Base-by-base conservation (phyloP, 2,888 invertebrate genomes). In the Tenthredo livida region DNA sequence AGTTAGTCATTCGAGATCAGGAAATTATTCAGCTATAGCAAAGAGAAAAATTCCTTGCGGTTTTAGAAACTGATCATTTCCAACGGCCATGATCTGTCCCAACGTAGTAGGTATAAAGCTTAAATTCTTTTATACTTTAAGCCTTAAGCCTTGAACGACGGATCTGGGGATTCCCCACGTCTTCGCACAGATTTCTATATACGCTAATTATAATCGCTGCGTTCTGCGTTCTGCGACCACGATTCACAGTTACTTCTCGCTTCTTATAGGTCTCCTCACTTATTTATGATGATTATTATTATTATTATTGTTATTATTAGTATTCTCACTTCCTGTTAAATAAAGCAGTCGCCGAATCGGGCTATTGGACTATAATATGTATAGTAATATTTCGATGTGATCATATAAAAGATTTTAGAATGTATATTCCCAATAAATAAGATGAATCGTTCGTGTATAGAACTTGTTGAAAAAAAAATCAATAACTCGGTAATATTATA, bases 71-170 rank as follows among this genome's bases (percentile, higher is more conserved):
- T n/a, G n/a, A 7, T 75, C 43, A n/a, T 5, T 43, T 47, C 2
- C 43, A 75, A 72, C n/a, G 70, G 9, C 47, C 75, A 75, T 75
- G 75, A 75, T 75, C 47, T 75, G 43, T 75, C 75, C 25, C 75
- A 75, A 75, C 43, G 37, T 73, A 29, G n/a, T 72, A 37, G 5
- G n/a, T 10, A 72, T 21, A 29, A 43, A 3, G 47, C 47, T 47
- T 15, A 47, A 47, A 47, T 12, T 58, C 58, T 6, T 21, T 58
- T 3, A n/a, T 21, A 12, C 25, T 61, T 61, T 10, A 61, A 61
- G 61, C 61, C 61, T 25, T 25, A 25, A 54, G 54, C 54, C 54
- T 54, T 61, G 25, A 25, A 61, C 3, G 25, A 21, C 21, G 4
- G 25, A 2, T 7, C 5, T 40, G 33, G 70, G 70, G 37, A 70